Conservation (phyloP, 2,888 invertebrate genomes). For the Temnothorax rugatulus region DNA sequence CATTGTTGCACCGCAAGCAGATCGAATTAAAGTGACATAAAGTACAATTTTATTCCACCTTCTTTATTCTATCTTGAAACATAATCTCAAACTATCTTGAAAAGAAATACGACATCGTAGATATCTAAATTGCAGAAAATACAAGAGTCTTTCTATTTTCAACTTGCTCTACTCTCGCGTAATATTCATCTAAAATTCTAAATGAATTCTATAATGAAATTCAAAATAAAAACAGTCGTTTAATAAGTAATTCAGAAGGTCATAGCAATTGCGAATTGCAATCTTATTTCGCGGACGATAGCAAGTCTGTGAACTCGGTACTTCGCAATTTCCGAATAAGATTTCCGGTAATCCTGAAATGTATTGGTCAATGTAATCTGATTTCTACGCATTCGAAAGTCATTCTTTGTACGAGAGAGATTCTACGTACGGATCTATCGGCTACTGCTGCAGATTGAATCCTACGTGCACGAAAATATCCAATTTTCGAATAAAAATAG, state of each 20-base stretch:
- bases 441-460: slow-evolving; percentile 4
- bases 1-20: neutral
- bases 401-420: slow-evolving; percentile 35
- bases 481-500: slow-evolving; percentile 34
- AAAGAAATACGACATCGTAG: neutral
- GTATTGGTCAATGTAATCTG: slow-evolving; percentile 34
- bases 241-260: slow-evolving; percentile 35
- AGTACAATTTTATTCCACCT: neutral
- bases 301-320: neutral
- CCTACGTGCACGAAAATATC: slow-evolving; percentile 23
- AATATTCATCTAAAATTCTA: neutral
- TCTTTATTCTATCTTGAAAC: neutral
- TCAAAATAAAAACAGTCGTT: slow-evolving; percentile 9
- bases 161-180: neutral
- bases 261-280: slow-evolving; percentile 28
- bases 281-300: slow-evolving; percentile 32
- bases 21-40: slow-evolving; percentile 1
- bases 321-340: slow-evolving; percentile 43
- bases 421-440: slow-evolving; percentile 7
- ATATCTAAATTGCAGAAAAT: neutral
- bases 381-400: slow-evolving; percentile 47
- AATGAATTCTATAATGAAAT: slow-evolving; percentile 38
- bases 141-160: neutral
- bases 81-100: neutral
- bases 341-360: slow-evolving; percentile 39